Evolutionary conservation across 2,797 vertebrate genomes (phyloP).

Genomic region (Danio tinwini): DNA sequence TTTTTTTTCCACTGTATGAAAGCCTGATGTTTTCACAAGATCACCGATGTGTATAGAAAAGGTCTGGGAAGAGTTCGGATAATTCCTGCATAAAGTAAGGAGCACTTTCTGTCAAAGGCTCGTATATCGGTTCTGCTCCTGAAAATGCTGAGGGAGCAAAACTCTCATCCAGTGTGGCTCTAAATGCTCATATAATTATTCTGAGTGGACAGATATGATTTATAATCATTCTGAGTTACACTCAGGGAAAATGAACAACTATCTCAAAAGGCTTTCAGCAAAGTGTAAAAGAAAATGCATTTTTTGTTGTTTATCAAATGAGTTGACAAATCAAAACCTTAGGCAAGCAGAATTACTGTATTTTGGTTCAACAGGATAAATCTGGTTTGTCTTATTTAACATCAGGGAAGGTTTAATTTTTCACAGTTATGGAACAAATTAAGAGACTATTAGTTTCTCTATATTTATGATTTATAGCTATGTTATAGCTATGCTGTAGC

Average conservation of each 20-base stretch:
- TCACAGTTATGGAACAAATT: too few species aligned
- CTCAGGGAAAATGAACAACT: constrained; percentile 1
- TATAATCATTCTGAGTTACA: not conserved
- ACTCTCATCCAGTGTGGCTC: not conserved
- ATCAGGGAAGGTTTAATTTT: too few species aligned
- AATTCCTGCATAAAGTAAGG: not conserved
- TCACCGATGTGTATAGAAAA: not conserved
- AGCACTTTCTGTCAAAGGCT: not conserved
- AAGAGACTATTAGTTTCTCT: too few species aligned
- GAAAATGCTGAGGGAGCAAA: constrained; percentile 1
- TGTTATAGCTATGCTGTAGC: too few species aligned
- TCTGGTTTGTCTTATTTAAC: not conserved
- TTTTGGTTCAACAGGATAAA: not conserved
- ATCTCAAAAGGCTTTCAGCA: constrained; percentile 12
- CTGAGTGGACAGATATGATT: constrained; percentile 15
- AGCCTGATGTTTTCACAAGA: constrained; percentile 43
- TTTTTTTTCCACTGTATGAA: constrained; percentile 52
- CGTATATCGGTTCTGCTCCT: not conserved
- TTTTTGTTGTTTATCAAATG: not conserved
- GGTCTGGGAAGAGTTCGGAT: constrained; percentile 5
- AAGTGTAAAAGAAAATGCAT: not conserved
- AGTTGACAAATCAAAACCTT: not conserved
- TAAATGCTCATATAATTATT: not conserved
- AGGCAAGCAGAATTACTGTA: not conserved
- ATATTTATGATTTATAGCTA: too few species aligned